Evolutionary conservation across 2,888 invertebrate species (phyloP), one percentile per base, ranked within the genome.

Genomic region (Osmoderma eremita): DNA sequence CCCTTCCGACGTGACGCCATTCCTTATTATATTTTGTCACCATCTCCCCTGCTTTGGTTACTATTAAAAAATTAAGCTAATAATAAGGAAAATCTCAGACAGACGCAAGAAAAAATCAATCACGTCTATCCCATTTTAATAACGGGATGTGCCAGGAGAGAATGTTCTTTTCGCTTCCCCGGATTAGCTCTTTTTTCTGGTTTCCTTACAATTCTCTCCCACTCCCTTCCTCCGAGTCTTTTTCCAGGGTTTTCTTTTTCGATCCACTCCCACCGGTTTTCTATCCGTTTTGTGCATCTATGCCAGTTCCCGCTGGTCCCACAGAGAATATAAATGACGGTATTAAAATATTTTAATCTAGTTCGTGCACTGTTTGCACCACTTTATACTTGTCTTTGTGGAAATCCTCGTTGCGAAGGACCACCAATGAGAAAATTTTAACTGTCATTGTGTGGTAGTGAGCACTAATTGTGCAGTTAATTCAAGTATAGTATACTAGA

Each of bases 321-420:
- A n/a, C n/a, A n/a, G n/a, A 64, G 71, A 70, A 72, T 71, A 70
- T 70, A 71, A 69, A 71, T 68, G 70, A 70, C 63, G 67, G 65
- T 71, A 70, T 72, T 72, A 69, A 65, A 69, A 69, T 72, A 70
- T 70, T 70, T 69, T 68, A 69, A 70, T 69, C 67, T 67, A 48
- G 50, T 51, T 54, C 18, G 18, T 58, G 42, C 8, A 36, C 20
- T 20, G 58, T 24, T 48, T 56, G 17, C 50, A 38, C n/a, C n/a
- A n/a, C n/a, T n/a, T n/a, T n/a, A n/a, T n/a, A n/a, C n/a, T n/a
- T n/a, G n/a, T n/a, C n/a, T n/a, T n/a, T n/a, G n/a, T n/a, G n/a
- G n/a, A n/a, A n/a, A n/a, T n/a, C n/a, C n/a, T n/a, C n/a, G n/a
- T n/a, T n/a, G n/a, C n/a, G n/a, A n/a, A n/a, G n/a, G n/a, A n/a